Base-by-base conservation (phyloP, 2,113 vertebrate species). In the Maylandia zebra region DNA sequence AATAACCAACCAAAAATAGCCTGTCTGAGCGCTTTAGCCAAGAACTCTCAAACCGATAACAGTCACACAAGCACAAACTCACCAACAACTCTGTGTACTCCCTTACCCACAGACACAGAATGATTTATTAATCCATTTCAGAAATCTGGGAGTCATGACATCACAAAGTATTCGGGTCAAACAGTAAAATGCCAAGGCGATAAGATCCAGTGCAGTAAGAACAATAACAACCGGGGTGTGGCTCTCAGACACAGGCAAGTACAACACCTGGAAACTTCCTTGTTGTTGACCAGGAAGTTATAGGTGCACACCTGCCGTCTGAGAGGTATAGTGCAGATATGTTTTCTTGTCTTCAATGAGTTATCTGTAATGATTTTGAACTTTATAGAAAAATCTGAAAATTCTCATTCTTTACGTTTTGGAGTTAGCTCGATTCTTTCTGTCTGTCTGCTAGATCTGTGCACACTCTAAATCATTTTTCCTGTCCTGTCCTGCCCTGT, bases 1-100 rank as follows among this genome's bases (percentile, higher is more conserved):
- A 66, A 83, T 74, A 79, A 55, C 12, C 30, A 30, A 89, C 87
- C 84, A 66, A 81, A 93, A 93, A 92, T 90, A 93, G 90, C 86
- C 87, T 82, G 88, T 74, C 83, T 79, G 92, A 88, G 83, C 41
- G 82, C 89, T 89, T 86, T 50, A 82, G 14, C 53, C 81, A 45
- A 56, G 83, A 74, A 87, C 86, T 87, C 82, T 34, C 55, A 86
- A 52, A 84, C 78, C 86, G 81, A 95, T 91, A 91, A 91, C 86
- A 81, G 53, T 17, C 69, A 71, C 10, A 84, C 71, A 41, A 30
- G n/a, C 61, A 56, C 16, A 36, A 16, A 43, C 38, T 38, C 16
- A 36, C 81, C 78, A 64, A 8, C 43, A 57, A 10, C 14, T 22
- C 6, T 12, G 22, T 55, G 7, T 74, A 5, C 6, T 7, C 10